These are phyloP conservation scores for Mola mola DNA, from an alignment of 2,113 vertebrate genomes.

Conservation along the genomic window DNA sequence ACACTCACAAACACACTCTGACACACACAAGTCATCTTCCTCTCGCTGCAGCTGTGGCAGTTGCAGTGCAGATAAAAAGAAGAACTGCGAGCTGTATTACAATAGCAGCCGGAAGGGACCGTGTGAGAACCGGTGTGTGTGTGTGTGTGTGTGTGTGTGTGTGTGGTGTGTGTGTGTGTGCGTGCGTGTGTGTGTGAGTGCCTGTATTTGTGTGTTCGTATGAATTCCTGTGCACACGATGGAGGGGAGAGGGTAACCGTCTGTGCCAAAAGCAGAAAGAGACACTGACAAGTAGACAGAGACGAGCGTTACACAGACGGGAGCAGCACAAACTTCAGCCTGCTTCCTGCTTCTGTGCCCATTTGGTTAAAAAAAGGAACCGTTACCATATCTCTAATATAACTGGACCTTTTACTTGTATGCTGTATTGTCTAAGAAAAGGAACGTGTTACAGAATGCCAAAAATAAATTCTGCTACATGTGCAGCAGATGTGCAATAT, in stretches of 20 bases:
- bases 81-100: conserved; percentile 74
- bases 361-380: conserved; percentile 44
- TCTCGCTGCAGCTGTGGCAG: conserved; percentile 57
- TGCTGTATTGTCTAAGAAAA: too few relatives aligned
- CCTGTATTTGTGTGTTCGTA: conserved; percentile 16
- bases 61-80: conserved; percentile 69
- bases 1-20: conserved; percentile 1
- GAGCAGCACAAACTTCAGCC: conserved; percentile 11
- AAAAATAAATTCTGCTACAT: too few relatives aligned
- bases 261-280: conserved; percentile 44
- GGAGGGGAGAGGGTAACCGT: conserved; percentile 60
- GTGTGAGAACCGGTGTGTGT: conserved; percentile 30
- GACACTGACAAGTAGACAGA: conserved; percentile 31
- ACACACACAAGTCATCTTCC: conserved; percentile 37
- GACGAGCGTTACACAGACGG: conserved; percentile 11
- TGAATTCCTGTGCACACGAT: conserved; percentile 38
- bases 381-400: neutral
- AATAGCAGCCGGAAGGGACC: conserved; percentile 68
- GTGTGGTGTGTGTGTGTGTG: conserved; percentile 31
- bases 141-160: conserved; percentile 26
- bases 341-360: conserved; percentile 50
- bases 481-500: too few relatives aligned
- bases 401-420: neutral
- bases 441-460: neutral
- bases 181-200: conserved; percentile 9